Base-by-base conservation (phyloP, 2,888 invertebrate genomes). In the Ditylenchus weischeri region DNA sequence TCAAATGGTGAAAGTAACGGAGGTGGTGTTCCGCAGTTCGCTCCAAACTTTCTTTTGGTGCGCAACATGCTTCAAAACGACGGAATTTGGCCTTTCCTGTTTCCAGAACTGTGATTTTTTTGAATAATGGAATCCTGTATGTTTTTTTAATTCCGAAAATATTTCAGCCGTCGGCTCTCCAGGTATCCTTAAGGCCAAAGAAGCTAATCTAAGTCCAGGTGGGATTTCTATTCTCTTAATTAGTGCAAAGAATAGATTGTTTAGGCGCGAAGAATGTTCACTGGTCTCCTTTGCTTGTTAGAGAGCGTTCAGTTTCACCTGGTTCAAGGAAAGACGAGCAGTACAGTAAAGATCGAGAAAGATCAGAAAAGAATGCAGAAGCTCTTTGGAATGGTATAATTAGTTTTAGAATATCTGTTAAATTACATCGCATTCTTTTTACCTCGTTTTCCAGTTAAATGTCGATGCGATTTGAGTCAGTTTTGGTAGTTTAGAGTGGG, bases 261-360 rank as follows among this genome's bases (percentile, higher is more conserved):
- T 69, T 21, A 68, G 68, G 64, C 11, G 60, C 58, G 18, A 73
- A 73, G 49, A 74, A 19, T 50, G 73, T 73, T 36, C 73, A 69
- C 47, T 73, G 73, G 73, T 73, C 73, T 19, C 64, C 72, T 6
- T 65, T 58, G 21, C 57, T 74, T 51, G 65, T 69, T 36, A 60
- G 68, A 15, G 73, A 70, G 23, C 65, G 66, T 35, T 61, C 57
- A 15, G 43, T 60, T 29, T 61, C 71, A 36, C 48, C 68, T 4
- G 69, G 54, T 15, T 57, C 57, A 4, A 38, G 19, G 23, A 60
- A 54, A 10, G 62, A 49, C 18, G 47, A 36, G 10, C 29, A 10
- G 13, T 10, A 49, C 0, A 29, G 49, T 19, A 67, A 23, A 23
- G 67, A 38, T 47, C 29, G 47, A n/a, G 13, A 50, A 36, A 23